Evolutionary conservation across 2,113 vertebrate species (phyloP).

Genomic region (Apteryx owenii): DNA sequence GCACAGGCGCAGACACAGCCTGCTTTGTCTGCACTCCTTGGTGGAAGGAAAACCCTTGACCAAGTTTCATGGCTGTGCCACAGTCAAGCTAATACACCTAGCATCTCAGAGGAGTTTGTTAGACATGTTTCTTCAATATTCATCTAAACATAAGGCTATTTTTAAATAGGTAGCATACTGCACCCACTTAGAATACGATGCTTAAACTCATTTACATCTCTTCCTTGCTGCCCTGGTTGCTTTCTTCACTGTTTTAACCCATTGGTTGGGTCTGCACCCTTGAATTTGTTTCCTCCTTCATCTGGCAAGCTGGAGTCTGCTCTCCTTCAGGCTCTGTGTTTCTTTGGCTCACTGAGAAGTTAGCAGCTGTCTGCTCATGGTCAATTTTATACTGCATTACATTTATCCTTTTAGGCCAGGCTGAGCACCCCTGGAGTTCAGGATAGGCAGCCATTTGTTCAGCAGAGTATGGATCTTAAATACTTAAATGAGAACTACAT

Average conservation of each 20-base stretch:
- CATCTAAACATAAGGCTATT: neutral
- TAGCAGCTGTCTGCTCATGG: neutral
- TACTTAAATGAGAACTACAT: neutral
- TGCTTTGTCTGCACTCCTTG: neutral
- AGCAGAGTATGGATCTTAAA: neutral
- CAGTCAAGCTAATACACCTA: rapidly evolving
- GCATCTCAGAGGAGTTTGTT: neutral
- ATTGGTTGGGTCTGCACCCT: neutral
- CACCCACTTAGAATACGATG: neutral
- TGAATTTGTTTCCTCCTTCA: neutral
- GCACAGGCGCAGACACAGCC: neutral
- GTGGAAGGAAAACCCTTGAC: neutral
- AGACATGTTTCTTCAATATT: neutral
- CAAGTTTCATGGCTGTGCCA: neutral
- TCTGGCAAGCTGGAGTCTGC: neutral
- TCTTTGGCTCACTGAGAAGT: neutral
- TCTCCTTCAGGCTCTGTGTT: neutral
- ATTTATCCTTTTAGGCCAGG: neutral
- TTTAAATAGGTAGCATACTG: neutral
- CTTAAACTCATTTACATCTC: neutral
- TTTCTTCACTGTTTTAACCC: neutral
- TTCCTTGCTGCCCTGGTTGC: neutral
- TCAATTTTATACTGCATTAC: neutral
- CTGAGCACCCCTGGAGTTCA: neutral
- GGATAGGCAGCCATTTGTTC: neutral